Conservation (phyloP, 2,797 vertebrate species). For the Selene dorsalis region DNA sequence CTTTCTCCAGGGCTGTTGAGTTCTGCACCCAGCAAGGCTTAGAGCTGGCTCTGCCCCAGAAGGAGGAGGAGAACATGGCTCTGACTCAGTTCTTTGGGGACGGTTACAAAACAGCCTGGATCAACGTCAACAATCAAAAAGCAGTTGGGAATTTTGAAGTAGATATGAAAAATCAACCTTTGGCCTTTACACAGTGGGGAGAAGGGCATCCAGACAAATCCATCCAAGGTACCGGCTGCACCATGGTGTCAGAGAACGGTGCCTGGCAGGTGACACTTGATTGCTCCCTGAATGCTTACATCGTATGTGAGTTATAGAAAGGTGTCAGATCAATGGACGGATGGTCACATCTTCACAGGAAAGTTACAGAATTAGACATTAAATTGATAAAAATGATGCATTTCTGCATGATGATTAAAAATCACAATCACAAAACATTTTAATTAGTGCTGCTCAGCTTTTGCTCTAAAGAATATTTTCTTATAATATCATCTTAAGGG, state of each 20-base stretch:
- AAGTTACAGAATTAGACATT: no score
- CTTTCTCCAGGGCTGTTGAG: conserved; percentile 31
- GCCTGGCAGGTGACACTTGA: conserved; percentile 26
- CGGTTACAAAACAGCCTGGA: conserved; percentile 25
- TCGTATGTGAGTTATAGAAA: conserved; percentile 55
- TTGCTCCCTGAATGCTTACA: conserved; percentile 40
- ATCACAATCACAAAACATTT: no score
- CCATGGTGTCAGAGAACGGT: conserved; percentile 28
- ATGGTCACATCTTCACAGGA: no score
- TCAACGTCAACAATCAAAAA: conserved; percentile 36
- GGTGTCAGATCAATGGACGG: not conserved
- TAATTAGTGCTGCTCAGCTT: no score
- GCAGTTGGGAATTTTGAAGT: conserved; percentile 21
- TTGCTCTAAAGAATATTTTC: no score
- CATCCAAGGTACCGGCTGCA: conserved; percentile 41
- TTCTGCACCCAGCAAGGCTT: conserved; percentile 51
- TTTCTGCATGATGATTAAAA: no score
- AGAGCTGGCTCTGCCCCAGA: conserved; percentile 57
- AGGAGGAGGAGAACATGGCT: conserved; percentile 38
- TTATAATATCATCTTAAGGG: no score
- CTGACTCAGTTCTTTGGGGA: conserved; percentile 35
- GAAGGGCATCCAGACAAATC: conserved; percentile 47
- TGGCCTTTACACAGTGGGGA: conserved; percentile 55
- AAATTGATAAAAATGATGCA: no score
- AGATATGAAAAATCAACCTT: conserved; percentile 22